Evolutionary conservation across 2,113 vertebrate genomes (phyloP).

Genomic region (Toxotes chatareus): DNA sequence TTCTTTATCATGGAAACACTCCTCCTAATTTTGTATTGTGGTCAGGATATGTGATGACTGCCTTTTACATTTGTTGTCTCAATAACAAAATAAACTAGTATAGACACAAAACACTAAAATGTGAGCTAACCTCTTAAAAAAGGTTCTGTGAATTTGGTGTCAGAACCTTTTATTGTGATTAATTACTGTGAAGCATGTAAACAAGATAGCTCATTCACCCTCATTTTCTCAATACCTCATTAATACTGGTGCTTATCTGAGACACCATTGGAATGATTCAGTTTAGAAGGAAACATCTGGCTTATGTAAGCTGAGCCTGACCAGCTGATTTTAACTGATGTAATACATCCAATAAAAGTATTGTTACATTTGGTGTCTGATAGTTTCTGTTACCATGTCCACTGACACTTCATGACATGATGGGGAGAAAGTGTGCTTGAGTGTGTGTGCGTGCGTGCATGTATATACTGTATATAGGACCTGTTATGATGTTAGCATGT

Average conservation of each 20-base stretch:
- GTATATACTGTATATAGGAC: not conserved
- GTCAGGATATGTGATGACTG: not conserved
- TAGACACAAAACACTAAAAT: not conserved
- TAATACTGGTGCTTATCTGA: not conserved
- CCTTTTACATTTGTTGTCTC: conserved; percentile 7
- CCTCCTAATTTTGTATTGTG: not conserved
- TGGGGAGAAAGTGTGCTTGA: not conserved
- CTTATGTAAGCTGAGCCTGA: not conserved
- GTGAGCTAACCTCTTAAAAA: not conserved
- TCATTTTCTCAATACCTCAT: too few relatives aligned
- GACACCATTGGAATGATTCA: not conserved
- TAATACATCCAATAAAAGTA: not conserved
- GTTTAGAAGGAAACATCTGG: not conserved
- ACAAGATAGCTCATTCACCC: too few relatives aligned
- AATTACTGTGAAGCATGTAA: not conserved
- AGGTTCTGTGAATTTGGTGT: not conserved
- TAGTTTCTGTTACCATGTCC: not conserved
- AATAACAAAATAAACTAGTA: conserved; percentile 7
- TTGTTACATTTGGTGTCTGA: not conserved
- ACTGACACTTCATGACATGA: not conserved
- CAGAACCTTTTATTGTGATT: not conserved
- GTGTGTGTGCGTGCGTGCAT: conserved; percentile 1
- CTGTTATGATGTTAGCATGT: conserved; percentile 16
- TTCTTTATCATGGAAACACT: not conserved
- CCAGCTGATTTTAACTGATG: not conserved